A percentile compares a stretch with the other conserved stretches of the same genome.
phyloP scores from a whole-genome alignment of 2,113 vertebrate species.

The Platycercus adscitus region DNA sequence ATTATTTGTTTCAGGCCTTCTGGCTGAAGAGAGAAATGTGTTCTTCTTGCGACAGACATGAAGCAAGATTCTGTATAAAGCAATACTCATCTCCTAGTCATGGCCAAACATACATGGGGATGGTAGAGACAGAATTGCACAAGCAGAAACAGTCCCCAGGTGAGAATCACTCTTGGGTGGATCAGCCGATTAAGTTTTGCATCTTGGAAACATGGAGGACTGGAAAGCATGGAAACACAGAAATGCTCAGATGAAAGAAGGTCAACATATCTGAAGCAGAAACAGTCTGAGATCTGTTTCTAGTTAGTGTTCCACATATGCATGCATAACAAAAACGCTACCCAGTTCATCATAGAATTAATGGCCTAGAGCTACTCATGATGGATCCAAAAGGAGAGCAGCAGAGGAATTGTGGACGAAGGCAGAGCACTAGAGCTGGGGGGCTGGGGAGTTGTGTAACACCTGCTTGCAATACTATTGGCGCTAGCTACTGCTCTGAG shows the following conservation, averaged over 20 bases:
- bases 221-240: not conserved
- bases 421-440: not conserved
- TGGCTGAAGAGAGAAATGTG: not conserved
- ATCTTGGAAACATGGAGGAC: not conserved
- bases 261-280: not conserved
- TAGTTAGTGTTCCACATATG: not conserved
- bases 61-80: not conserved
- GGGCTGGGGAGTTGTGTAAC: slow-evolving; percentile 28
- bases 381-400: not conserved
- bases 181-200: not conserved
- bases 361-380: not conserved
- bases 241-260: not conserved
- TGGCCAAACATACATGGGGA: not conserved
- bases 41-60: not conserved
- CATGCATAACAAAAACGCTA: not conserved
- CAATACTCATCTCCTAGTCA: not conserved
- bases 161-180: not conserved
- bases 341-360: not conserved
- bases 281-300: slow-evolving; percentile 14
- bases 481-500: not conserved
- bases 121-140: not conserved
- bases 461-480: slow-evolving; percentile 41
- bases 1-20: not conserved
- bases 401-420: not conserved
- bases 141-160: not conserved